A percentile compares a stretch with the other conserved stretches of the same genome.
Evolutionary conservation across 2,113 vertebrate species (phyloP).

Genomic region (Osmerus eperlanus): DNA sequence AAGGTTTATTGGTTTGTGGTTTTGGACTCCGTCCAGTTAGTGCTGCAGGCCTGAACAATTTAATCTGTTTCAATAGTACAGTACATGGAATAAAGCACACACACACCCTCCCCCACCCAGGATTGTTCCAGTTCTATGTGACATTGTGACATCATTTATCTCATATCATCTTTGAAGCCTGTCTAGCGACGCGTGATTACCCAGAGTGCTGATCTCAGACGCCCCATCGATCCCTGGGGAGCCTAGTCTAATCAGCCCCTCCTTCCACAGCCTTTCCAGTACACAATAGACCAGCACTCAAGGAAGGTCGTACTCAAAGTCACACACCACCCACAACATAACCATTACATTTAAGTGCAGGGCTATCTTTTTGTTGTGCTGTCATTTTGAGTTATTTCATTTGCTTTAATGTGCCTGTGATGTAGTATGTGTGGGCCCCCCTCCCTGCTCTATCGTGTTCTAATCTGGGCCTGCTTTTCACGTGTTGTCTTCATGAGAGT

Average conservation of each 20-base stretch:
- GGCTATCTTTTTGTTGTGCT: conserved; percentile 66
- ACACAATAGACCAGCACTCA: conserved; percentile 49
- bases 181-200: conserved; percentile 54
- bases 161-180: conserved; percentile 40
- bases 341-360: conserved; percentile 51
- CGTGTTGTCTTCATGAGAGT: conserved; percentile 36
- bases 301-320: conserved; percentile 68
- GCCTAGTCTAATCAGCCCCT: conserved; percentile 52
- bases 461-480: conserved; percentile 48
- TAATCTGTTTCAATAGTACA: too few species aligned
- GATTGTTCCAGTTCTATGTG: not conserved
- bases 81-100: too few species aligned
- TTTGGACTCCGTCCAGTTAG: too few species aligned
- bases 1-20: too few species aligned
- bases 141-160: conserved; percentile 54
- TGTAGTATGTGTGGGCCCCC: conserved; percentile 53
- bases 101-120: not conserved
- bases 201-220: conserved; percentile 62
- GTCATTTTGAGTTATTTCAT: conserved; percentile 63
- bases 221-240: conserved; percentile 60
- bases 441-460: conserved; percentile 30
- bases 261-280: conserved; percentile 34
- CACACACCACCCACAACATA: conserved; percentile 24
- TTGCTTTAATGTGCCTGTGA: conserved; percentile 68
- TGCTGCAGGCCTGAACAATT: too few species aligned